Base-by-base conservation (phyloP, 2,113 vertebrate genomes). In the Amblyornis subalaris region DNA sequence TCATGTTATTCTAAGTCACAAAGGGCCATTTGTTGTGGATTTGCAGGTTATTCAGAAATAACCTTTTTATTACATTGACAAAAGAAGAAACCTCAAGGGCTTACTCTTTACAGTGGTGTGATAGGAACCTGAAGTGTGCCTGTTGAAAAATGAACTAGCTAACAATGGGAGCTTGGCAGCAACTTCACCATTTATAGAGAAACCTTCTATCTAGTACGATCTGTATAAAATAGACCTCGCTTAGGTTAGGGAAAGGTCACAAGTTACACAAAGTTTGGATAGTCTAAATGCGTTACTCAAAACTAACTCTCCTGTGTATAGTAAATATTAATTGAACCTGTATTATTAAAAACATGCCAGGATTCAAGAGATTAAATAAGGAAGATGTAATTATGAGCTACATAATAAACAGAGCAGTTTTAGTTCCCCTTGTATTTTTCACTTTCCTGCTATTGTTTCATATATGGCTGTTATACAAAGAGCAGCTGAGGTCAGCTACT, bases 381-480 rank as follows among this genome's bases (percentile, higher is more conserved):
- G 97, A 98, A 98, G 97, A 97, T 98, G 98, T 98, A 98, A 98
- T 97, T 98, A 98, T 97, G 97, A 98, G 97, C 98, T 98, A 98
- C 98, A 98, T 97, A 98, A 98, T 98, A 98, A 98, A 98, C 97
- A 98, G 97, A 97, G 96, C 97, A 95, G 97, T 98, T 98, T 98
- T 97, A 98, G 98, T 98, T 98, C 98, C 98, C 97, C 98, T 98
- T 97, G 95, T 97, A 95, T 98, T 98, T 98, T 96, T 98, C 97
- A 98, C 98, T 98, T 99, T 99, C 99, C 99, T 99, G 99, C 97
- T 97, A 99, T 99, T 99, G 99, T 99, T 98, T 98, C 95, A 96
- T 98, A 98, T 97, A 97, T 97, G 98, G 95, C 98, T 97, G 95
- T 98, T 97, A 98, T 97, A 99, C 98, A 99, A 99, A 98, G 98